These are phyloP conservation scores for Premnoplex brunnescens DNA, from an alignment of 2,797 vertebrate species.

Conservation along the genomic window DNA sequence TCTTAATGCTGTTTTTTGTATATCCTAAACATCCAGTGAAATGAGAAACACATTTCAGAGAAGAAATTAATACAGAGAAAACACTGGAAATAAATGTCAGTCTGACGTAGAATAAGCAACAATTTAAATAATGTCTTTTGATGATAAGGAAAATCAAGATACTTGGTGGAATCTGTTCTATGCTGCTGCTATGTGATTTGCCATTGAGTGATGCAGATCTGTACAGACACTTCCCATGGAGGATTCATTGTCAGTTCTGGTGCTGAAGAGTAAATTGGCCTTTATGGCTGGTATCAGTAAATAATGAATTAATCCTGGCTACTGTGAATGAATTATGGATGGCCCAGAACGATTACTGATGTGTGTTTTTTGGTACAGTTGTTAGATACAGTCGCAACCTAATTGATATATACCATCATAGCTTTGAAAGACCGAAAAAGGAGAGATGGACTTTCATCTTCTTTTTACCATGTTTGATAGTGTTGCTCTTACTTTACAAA, in stretches of 20 bases:
- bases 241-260: background rate
- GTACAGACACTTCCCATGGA: background rate
- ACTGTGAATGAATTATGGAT: background rate
- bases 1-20: background rate
- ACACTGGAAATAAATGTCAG: background rate
- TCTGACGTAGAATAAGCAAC: background rate
- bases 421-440: background rate
- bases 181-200: background rate
- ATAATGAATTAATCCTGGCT: background rate
- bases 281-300: background rate
- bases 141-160: background rate
- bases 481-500: background rate
- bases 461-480: background rate
- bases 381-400: background rate
- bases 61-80: background rate
- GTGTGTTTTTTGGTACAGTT: background rate
- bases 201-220: background rate
- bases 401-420: background rate
- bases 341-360: background rate
- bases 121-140: background rate
- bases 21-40: background rate
- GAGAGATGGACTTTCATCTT: background rate
- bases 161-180: background rate
- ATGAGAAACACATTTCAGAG: background rate
- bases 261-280: background rate